Base-by-base conservation (phyloP, 2,888 invertebrate genomes). In the Epirrhoe alternata region DNA sequence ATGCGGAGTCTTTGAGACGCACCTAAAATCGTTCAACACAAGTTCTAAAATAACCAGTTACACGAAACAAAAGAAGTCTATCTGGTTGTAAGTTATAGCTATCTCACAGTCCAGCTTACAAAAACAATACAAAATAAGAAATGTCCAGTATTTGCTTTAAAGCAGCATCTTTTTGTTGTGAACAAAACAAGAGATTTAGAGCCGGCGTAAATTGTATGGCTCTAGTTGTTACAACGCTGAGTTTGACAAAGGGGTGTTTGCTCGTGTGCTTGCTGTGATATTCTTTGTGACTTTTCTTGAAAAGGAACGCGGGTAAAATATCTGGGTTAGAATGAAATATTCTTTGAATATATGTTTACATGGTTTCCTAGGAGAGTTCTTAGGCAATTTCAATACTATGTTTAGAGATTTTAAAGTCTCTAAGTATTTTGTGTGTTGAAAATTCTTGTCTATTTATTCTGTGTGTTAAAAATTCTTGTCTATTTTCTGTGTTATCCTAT, bases 151-250 rank as follows among this genome's bases (percentile, higher is more conserved):
- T 42, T 42, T 42, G 12, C 38, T 54, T 24, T 10, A 38, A 54
- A 54, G 38, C 10, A n/a, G 24, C 59, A 50, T 61, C 53, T 69
- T 73, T 73, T 64, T 69, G 70, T 64, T 61, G 57, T 38, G 54
- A 64, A 71, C 71, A 68, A 71, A 73, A 73, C 70, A 70, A 64
- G 62, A 66, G 66, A 71, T 71, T 70, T 71, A 69, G 64, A 59
- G 67, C 30, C 56, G 55, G 66, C 63, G 58, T 64, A 69, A 70
- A 73, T 71, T 73, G 69, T 71, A 73, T 65, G 51, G 66, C 67
- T 63, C 65, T 65, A 61, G 58, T 66, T 72, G 63, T 53, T 60
- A 58, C 54, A 61, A 24, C 57, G 55, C 62, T 35, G 53, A 59
- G 59, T 68, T 63, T 69, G 68, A 69, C 68, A 69, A 69, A 69